Percentiles rank a stretch among this genome's conserved stretches.
Conservation (phyloP, 2,888 invertebrate genomes). For the Cheilosia grossa region DNA sequence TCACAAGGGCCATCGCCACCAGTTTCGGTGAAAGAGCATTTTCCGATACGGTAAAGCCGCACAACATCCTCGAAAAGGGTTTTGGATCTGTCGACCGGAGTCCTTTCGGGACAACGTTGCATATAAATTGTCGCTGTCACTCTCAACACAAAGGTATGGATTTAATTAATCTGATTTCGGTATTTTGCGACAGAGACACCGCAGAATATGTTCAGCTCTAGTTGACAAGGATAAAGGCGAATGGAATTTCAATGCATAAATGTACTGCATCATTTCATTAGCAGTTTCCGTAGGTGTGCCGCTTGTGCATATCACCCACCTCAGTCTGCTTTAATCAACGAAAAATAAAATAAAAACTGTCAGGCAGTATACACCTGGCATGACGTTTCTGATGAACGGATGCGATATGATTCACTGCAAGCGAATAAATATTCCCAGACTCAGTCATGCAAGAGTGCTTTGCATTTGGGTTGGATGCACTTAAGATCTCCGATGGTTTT, state of each 20-base stretch:
- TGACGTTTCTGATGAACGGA: neutral
- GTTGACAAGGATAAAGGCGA: conserved; percentile 7
- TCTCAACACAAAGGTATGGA: neutral
- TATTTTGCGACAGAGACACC: neutral
- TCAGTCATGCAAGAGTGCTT: neutral
- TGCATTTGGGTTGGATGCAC: conserved; percentile 2
- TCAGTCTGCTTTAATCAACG: neutral
- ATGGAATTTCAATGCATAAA: conserved; percentile 3
- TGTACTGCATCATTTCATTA: conserved; percentile 5
- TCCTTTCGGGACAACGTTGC: neutral
- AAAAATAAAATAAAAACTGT: neutral
- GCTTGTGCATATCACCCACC: neutral
- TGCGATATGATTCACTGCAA: conserved; percentile 1
- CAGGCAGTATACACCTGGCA: neutral
- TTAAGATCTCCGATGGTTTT: neutral
- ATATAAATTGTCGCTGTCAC: neutral
- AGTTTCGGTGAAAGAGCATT: neutral
- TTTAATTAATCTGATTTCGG: conserved; percentile 10
- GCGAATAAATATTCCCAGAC: neutral
- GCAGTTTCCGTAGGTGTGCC: neutral
- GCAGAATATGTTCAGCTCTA: conserved; percentile 3
- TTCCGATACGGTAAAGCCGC: neutral
- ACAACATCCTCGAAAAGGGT: neutral
- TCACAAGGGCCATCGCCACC: neutral
- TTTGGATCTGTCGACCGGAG: neutral